Evolutionary conservation across 2,113 vertebrate genomes (phyloP), one percentile per base, ranked within the genome.

Genomic region (Prunella himalayana): DNA sequence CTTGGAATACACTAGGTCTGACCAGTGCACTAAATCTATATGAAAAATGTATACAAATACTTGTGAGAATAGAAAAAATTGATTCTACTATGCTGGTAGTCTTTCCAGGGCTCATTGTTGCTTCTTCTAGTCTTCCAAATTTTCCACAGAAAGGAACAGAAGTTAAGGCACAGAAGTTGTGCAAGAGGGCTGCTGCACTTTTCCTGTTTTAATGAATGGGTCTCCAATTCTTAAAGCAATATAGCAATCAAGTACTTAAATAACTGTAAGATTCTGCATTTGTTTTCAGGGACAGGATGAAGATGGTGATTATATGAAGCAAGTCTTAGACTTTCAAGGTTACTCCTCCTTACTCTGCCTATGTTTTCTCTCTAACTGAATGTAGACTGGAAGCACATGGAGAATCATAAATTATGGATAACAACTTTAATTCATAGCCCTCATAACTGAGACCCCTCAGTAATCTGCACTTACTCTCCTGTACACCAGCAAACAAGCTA

Each of bases 401-500:
- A 96, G 85, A 93, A 80, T 82, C 90, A 94, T 90, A 93, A 75
- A 92, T 92, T 93, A 94, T 72, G 44, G 45, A 71, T 57, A 95
- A 78, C 65, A 88, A 84, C 60, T 91, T 90, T 82, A 96, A 96
- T 95, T 97, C 83, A 91, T 60, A 95, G 90, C 89, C 75, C 68
- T 94, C 88, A 82, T 88, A 97, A 84, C 70, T 50, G 42, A 86
- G 89, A 97, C 93, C 59, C 60, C 54, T 94, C 82, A 90, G 56
- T 87, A 91, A 95, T 80, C 92, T 91, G 47, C 85, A 83, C 73
- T 95, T 94, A 81, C 22, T 96, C 91, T 89, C 94, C 57, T 39
- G 90, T 90, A 86, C 84, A 92, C 69, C 47, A 92, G 94, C 75
- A 96, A 97, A 91, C 63, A 96, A 94, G 79, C 56, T 84, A 95